Base-by-base conservation (phyloP, 2,888 invertebrate genomes). In the Eupithecia exiguata region DNA sequence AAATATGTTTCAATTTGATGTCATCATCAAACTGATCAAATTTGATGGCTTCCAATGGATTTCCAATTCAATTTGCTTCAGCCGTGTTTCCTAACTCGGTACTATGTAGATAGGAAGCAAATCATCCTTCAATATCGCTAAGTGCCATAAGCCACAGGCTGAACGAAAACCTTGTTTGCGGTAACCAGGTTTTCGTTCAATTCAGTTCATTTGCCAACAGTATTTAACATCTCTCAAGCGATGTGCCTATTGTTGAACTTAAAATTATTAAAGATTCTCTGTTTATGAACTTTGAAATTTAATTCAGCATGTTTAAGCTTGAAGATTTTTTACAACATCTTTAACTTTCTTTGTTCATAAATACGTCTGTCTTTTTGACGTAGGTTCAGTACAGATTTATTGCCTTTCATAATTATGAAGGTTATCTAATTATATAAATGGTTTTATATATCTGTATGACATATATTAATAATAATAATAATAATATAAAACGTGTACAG, bases 1-100 rank as follows among this genome's bases (percentile, higher is more conserved):
- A n/a, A 58, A 58, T 58, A 58, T 58, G 5, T 58, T 58, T 58
- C 58, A 58, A 58, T 58, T 58, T 53, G 10, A 53, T 53, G 21
- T 53, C 21, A 53, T 49, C 49, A 49, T 21, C 9, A 46, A 21
- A 53, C 53, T 12, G 53, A 53, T 10, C 7, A 46, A 7, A 18
- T 18, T 18, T 46, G 46, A 53, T 53, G 53, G n/a, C 21, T 58
- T 58, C 58, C 49, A 18, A 53, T 53, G 4, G n/a, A 53, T 53
- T 53, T 53, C 21, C 25, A 14, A 58, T 25, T 58, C 14, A 25
- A 58, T 58, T 58, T 58, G 25, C 21, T 21, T 53, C 18, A 21
- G 21, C 21, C 21, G 21, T 14, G 12, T 25, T 58, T 25, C 25
- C 12, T 58, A 58, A 12, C 58, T 21, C 12, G 12, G 25, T 58